Conservation (phyloP, 53 echinoderm and acorn worm genomes). For the Paelopatides confundens region DNA sequence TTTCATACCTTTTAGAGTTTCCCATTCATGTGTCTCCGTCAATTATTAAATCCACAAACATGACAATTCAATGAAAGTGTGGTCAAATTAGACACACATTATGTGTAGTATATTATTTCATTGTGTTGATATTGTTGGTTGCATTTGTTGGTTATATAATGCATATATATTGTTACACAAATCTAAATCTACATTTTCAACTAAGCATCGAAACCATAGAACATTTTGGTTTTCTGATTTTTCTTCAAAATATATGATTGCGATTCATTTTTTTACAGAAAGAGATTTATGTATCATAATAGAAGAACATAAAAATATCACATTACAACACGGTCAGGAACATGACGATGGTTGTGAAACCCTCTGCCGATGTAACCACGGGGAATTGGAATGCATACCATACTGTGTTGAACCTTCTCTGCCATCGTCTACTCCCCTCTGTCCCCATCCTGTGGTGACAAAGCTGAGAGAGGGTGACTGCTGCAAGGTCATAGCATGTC, state of each 20-base stretch:
- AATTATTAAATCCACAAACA: too few relatives aligned
- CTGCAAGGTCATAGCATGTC: conserved; percentile 92
- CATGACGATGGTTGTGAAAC: conserved; percentile 87
- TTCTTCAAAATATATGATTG: background rate
- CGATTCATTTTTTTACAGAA: background rate
- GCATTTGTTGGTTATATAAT: too few relatives aligned
- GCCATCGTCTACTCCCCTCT: conserved; percentile 81
- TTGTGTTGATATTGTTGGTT: too few relatives aligned
- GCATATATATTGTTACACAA: too few relatives aligned
- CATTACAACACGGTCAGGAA: conserved; percentile 82
- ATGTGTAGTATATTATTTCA: too few relatives aligned
- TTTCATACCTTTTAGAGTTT: too few relatives aligned
- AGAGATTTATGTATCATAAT: background rate
- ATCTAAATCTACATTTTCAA: background rate
- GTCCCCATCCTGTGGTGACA: conserved; percentile 86
- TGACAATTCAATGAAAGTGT: too few relatives aligned
- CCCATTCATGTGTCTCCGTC: too few relatives aligned
- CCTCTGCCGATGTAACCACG: conserved; percentile 80
- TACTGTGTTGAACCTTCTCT: conserved; percentile 80
- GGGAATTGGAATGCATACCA: conserved; percentile 86
- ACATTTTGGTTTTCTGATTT: too few relatives aligned
- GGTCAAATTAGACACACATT: too few relatives aligned
- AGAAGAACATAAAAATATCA: conserved; percentile 69
- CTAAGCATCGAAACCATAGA: too few relatives aligned
- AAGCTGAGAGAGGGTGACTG: conserved; percentile 86